Base-by-base conservation (phyloP, 2,888 invertebrate genomes). In the Alitta virens region DNA sequence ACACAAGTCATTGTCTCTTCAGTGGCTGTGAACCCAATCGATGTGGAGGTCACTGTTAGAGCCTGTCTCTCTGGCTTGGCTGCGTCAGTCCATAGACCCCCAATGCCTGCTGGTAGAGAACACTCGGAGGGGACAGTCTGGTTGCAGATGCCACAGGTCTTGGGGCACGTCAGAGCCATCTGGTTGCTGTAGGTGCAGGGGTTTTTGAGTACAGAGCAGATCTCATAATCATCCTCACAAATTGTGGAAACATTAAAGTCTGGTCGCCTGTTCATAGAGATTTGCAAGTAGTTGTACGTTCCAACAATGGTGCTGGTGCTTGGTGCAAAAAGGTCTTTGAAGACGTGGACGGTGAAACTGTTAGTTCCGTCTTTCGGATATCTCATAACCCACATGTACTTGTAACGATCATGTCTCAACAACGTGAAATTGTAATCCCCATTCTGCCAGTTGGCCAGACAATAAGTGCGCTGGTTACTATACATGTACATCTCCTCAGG, bases 91-190 rank as follows among this genome's bases (percentile, higher is more conserved):
- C 69, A 69, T 7, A 40, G 54, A 2, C 68, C 68, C 52, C 56
- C 54, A 27, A 59, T 60, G 26, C 60, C 51, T 14, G n/a, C 5
- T 18, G 40, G 53, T 27, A 68, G 67, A 42, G 46, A 27, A 42
- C 68, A 69, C 25, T 63, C 43, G n/a, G 40, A 23, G 2, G 69
- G 69, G 14, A 63, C 56, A 21, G 69, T 67, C 23, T 63, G 58
- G 56, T 69, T 68, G 55, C 69, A 69, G 23, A 69, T 25, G n/a
- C 61, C 54, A 54, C 69, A 69, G 2, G 65, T 58, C 23, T 66
- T 53, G n/a, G 68, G 55, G 53, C 69, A 69, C 14, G 58, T 66
- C n/a, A 66, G 59, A 27, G 53, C 58, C 65, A 65, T 63, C 26
- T 43, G 24, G n/a, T 55, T 24, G 25, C 54, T 61, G 14, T 27